These are phyloP conservation scores for Bombus pascuorum DNA, from an alignment of 1,140 invertebrate species.

Conservation along the genomic window DNA sequence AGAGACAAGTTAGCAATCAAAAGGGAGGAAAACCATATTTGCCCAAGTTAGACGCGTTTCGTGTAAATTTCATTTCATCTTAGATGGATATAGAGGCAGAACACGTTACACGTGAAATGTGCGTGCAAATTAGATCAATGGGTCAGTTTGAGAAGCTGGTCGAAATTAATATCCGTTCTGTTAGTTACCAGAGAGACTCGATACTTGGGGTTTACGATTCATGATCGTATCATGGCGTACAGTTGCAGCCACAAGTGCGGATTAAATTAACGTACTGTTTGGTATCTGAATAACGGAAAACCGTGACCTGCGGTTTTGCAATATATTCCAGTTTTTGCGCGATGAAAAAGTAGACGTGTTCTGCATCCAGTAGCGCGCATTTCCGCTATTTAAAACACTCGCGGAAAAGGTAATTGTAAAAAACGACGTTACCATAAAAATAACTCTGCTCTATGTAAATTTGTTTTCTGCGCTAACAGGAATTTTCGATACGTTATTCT, in stretches of 20 bases:
- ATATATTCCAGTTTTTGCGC: not conserved
- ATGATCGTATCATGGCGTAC: slow-evolving; percentile 59
- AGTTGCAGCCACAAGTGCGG: slow-evolving; percentile 55
- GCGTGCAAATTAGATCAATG: slow-evolving; percentile 72
- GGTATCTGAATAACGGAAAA: slow-evolving; percentile 6
- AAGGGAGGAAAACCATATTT: not conserved
- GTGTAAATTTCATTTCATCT: slow-evolving; percentile 39
- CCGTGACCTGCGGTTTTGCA: not conserved
- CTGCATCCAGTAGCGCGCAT: not conserved
- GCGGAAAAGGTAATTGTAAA: not conserved
- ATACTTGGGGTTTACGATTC: slow-evolving; percentile 65
- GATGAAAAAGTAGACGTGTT: not conserved
- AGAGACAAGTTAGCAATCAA: not conserved
- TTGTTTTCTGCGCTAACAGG: too few relatives aligned
- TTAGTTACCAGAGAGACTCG: slow-evolving; percentile 69
- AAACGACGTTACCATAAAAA: not conserved
- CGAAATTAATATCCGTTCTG: slow-evolving; percentile 76
- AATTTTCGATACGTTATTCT: not conserved
- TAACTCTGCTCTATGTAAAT: not conserved
- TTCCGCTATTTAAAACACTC: not conserved
- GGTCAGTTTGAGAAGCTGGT: slow-evolving; percentile 68
- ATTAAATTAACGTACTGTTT: slow-evolving; percentile 58
- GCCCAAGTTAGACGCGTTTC: not conserved
- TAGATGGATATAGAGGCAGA: not conserved
- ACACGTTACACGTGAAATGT: slow-evolving; percentile 52